A percentile compares a stretch with the other conserved stretches of the same genome.
Evolutionary conservation across 2,888 invertebrate genomes (phyloP).

Genomic region (Chaetogeoica ovagalla): DNA sequence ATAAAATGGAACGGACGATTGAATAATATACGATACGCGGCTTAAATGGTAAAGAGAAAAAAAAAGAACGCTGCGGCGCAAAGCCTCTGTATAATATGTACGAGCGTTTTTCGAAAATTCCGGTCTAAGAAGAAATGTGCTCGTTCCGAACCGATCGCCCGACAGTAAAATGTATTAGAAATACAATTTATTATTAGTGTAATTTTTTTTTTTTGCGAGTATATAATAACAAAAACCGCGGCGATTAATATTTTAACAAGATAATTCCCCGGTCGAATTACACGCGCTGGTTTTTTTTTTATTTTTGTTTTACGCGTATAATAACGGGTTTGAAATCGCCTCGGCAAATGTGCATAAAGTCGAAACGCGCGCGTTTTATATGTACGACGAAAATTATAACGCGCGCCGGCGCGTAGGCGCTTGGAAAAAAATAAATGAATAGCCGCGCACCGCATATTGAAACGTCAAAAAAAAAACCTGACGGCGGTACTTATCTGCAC

Average conservation of each 20-base stretch:
- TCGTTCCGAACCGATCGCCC: too few relatives aligned
- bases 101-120: too few relatives aligned
- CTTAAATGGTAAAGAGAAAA: slow-evolving; percentile 34
- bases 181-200: too few relatives aligned
- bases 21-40: slow-evolving; percentile 1
- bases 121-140: too few relatives aligned
- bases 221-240: too few relatives aligned
- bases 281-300: neutral
- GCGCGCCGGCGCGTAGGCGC: neutral
- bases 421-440: neutral
- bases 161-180: too few relatives aligned
- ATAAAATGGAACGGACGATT: slow-evolving; percentile 43
- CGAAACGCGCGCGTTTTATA: too few relatives aligned
- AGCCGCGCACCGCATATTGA: too few relatives aligned
- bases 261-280: neutral
- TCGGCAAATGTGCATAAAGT: neutral
- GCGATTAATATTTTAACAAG: too few relatives aligned
- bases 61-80: neutral
- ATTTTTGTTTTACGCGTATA: neutral
- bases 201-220: too few relatives aligned
- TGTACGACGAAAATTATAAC: neutral
- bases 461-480: slow-evolving; percentile 16
- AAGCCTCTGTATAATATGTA: too few relatives aligned
- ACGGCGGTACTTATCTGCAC: too few relatives aligned
- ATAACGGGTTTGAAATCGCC: slow-evolving; percentile 32